Evolutionary conservation across 2,888 invertebrate species (phyloP), one percentile per base, ranked within the genome.

Genomic region (Hesperia comma): DNA sequence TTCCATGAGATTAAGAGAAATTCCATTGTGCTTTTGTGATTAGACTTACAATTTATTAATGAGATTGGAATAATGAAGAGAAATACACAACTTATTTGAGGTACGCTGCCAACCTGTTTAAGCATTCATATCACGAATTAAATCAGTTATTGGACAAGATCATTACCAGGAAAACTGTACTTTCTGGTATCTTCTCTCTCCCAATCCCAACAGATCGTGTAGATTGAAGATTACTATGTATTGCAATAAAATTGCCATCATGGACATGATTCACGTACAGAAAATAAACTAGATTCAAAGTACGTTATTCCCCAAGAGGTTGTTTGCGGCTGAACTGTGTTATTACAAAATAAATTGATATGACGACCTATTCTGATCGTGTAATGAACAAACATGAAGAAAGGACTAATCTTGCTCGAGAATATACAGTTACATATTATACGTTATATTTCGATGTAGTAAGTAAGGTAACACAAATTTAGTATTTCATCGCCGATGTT

Each of bases 281-380:
- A 61, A 61, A 61, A 40, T 53, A 53, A 53, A 61, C 53, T 51
- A 40, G 53, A 40, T 61, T 53, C 61, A 21, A 14, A 33, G 51
- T 40, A 61, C 10, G 40, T 21, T 51, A 53, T 53, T 53, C 53
- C 61, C 61, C 37, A 19, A 40, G 61, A 21, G 37, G 61, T 21
- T 61, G 51, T 40, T 61, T 61, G 61, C 21, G 51, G 61, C 53
- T 61, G 32, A 61, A 40, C 21, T 53, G 15, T 21, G 37, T 61
- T 61, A 61, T 61, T 53, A 61, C 17, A 21, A 53, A 21, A 61
- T n/a, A 61, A 53, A 61, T 61, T 53, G 61, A 40, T 40, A 40
- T 37, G 61, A 41, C 12, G 53, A 54, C 41, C 40, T 19, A 37
- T 54, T 54, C n/a, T 32, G 58, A 17, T 15, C 46, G 32, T 32